Base-by-base conservation (phyloP, 1,140 invertebrate genomes). In the Aricia agestis region DNA sequence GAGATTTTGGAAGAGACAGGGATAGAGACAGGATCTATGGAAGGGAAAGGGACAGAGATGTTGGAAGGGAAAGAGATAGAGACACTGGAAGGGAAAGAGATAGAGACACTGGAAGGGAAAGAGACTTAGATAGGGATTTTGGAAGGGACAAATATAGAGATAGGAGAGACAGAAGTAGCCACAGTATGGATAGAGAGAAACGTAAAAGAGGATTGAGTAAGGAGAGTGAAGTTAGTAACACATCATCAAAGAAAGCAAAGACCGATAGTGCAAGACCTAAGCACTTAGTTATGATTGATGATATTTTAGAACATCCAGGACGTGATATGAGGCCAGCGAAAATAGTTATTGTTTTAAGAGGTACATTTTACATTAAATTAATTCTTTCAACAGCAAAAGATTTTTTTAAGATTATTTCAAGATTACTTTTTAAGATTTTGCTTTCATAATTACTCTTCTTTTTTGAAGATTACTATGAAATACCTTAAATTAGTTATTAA, bases 271-370 rank as follows among this genome's bases (percentile, higher is more conserved):
- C 61, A 15, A 69, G 78, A 57, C 70, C 81, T 73, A 86, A 76
- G 76, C 93, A 92, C 78, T 80, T 93, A 15, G 89, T 94, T n/a
- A 92, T 95, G 83, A 95, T 98, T 71, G 97, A 98, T 84, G 97
- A 98, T 84, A 81, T 99, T 25, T 85, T 99, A 72, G 94, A 93
- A 76, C 84, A 89, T 66, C 97, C 96, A 65, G 97, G 95, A 65
- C 93, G 96, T 74, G 93, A 93, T 76, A 95, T 93, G 75, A 93
- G 97, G 82, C 97, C 97, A 65, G 92, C 93, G 25, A 95, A 97
- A 85, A 96, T 99, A 75, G 96, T 96, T 25, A 96, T 99, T 68
- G 97, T 99, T 78, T 87, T 99, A 13, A 92, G 98, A 87, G 98
- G 98, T 61, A 52, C 9, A 45, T 45, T 52, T 1, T 52, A 52